Conservation (phyloP, 2,113 vertebrate genomes). For the Alosa alosa region DNA sequence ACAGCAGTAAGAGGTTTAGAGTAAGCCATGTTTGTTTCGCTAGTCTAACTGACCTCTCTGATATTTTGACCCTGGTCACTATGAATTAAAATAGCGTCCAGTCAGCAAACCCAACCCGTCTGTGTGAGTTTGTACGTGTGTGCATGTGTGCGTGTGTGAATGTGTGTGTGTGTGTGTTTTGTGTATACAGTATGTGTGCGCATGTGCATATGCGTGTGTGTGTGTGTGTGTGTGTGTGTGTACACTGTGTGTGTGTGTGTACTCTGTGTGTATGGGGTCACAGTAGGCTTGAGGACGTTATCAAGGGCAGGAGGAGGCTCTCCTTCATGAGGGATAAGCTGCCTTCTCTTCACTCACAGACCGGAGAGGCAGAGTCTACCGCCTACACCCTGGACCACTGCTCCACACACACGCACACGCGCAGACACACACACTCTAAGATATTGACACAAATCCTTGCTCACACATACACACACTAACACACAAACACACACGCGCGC, state of each 20-base stretch:
- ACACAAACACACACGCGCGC: no score
- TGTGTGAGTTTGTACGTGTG: neutral
- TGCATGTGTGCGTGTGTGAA: neutral
- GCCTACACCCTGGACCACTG: no score
- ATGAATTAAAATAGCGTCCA: neutral
- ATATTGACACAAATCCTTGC: no score
- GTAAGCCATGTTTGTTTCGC: neutral
- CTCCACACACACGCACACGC: no score
- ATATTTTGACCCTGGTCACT: slow-evolving; percentile 17
- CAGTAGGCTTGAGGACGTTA: neutral
- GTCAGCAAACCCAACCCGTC: neutral
- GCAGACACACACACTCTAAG: no score
- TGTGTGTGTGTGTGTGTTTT: slow-evolving; percentile 7
- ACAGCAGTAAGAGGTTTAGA: no score
- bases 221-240: slow-evolving; percentile 26
- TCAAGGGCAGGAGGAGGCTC: no score
- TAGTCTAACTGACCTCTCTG: neutral
- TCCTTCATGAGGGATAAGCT: no score
- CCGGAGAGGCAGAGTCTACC: no score
- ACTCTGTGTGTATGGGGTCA: neutral
- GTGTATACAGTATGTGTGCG: neutral
- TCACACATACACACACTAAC: no score
- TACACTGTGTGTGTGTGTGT: neutral
- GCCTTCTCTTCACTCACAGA: no score
- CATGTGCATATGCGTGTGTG: neutral